These are phyloP conservation scores for Ranitomeya variabilis DNA, from an alignment of 2,113 vertebrate species.

Conservation along the genomic window DNA sequence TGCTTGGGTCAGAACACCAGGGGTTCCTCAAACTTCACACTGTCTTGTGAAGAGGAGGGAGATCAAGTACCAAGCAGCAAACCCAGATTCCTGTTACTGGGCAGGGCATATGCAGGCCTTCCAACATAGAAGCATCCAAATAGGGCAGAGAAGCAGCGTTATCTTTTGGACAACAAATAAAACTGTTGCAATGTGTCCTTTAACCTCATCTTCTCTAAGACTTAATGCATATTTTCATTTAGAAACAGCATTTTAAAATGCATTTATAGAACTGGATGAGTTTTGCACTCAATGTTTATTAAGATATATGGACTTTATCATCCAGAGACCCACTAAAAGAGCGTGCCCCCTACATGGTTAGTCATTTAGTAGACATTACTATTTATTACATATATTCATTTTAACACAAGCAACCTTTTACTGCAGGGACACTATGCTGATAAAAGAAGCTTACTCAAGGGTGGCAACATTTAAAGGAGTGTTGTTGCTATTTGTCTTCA, in stretches of 20 bases:
- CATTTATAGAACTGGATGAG: not conserved
- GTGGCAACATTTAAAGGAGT: no score
- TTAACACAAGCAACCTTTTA: no score
- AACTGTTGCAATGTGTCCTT: not conserved
- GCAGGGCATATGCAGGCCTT: not conserved
- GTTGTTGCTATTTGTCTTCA: no score
- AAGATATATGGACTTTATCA: no score
- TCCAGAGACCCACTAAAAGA: no score
- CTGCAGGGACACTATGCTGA: no score
- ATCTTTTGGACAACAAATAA: not conserved
- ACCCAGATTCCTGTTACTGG: not conserved
- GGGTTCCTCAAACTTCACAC: not conserved
- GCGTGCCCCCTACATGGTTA: no score
- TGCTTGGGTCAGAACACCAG: conserved; percentile 26
- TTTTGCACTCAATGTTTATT: not conserved
- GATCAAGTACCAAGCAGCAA: conserved; percentile 2
- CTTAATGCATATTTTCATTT: not conserved
- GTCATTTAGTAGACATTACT: no score
- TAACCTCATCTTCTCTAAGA: not conserved
- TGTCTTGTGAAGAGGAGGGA: conserved; percentile 24
- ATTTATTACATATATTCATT: no score
- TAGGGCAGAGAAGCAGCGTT: not conserved
- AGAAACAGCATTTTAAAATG: not conserved
- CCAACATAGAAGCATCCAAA: not conserved
- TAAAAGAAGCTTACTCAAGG: no score